Base-by-base conservation (phyloP, 2,888 invertebrate species). In the Microctonus brassicae region DNA sequence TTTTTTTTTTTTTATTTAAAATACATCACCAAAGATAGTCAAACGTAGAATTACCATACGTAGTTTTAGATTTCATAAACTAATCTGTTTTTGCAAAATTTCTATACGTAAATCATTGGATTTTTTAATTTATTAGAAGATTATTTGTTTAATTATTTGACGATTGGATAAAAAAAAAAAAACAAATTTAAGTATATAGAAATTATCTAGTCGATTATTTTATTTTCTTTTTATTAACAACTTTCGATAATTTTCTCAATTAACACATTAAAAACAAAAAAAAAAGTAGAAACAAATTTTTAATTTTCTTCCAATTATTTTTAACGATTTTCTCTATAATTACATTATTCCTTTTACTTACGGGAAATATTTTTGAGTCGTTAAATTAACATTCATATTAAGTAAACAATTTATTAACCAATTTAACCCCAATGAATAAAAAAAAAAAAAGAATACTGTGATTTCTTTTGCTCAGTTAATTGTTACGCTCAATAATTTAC, bases 391-490 rank as follows among this genome's bases (percentile, higher is more conserved):
- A 17, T 33, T 34, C 13, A 9, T 4, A n/a, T 29, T 57, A 17
- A 33, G 26, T 29, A 0, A 33, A 29, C 10, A 29, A 6, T n/a
- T n/a, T 17, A 34, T 57, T 57, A 22, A 11, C 24, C 7, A 26
- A 29, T 57, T 24, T 22, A 4, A 58, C 2, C 20, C 58, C 58
- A 20, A 33, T 64, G 29, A 47, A 29, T n/a, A 22, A 63, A 52
- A 10, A 60, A 33, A 20, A 73, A 58, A 69, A 71, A 76, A 79
- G 73, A 73, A 73, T 79, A 78, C 79, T 82, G 80, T 82, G 80
- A 83, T 82, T 81, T 73, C 71, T 79, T 80, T 79, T 78, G 79
- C 81, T 82, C 81, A 80, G 78, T 82, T 81, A 79, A 79, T 70
- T 76, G 68, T 79, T 79, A 79, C 77, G 78, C 80, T 82, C 79